Evolutionary conservation across 2,888 invertebrate species (phyloP).

Genomic region (Eristalis intricaria): DNA sequence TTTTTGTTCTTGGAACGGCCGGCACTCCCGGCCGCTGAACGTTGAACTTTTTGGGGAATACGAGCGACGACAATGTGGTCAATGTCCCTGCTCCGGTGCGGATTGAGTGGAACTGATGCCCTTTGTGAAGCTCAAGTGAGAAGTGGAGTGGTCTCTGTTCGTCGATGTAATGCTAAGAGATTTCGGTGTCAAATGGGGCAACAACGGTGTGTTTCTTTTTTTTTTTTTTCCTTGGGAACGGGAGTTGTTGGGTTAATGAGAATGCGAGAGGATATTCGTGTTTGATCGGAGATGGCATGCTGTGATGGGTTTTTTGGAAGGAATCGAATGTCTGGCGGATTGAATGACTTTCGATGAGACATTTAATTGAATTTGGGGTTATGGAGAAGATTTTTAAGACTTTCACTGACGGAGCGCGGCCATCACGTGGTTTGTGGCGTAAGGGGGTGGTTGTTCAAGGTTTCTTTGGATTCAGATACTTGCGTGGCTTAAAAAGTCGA

Average conservation of each 20-base stretch:
- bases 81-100: not conserved
- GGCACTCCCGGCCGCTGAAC: not conserved
- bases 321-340: no score
- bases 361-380: no score
- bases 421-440: no score
- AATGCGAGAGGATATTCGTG: not conserved
- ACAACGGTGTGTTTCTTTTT: not conserved
- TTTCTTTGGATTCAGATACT: no score
- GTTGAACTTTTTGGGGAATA: not conserved
- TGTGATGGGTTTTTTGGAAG: no score
- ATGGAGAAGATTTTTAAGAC: no score
- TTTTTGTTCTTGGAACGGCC: not conserved
- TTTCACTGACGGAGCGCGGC: no score
- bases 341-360: no score
- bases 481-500: no score
- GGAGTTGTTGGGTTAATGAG: not conserved
- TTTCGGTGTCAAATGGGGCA: not conserved
- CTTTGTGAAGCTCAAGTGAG: not conserved
- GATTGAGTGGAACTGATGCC: not conserved
- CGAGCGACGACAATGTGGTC: not conserved
- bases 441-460: no score
- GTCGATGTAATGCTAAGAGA: not conserved
- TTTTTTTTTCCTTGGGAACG: not conserved
- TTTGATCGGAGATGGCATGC: not conserved
- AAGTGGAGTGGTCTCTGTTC: not conserved